Base-by-base conservation (phyloP, 2,888 invertebrate genomes). In the Lasius fuliginosus region DNA sequence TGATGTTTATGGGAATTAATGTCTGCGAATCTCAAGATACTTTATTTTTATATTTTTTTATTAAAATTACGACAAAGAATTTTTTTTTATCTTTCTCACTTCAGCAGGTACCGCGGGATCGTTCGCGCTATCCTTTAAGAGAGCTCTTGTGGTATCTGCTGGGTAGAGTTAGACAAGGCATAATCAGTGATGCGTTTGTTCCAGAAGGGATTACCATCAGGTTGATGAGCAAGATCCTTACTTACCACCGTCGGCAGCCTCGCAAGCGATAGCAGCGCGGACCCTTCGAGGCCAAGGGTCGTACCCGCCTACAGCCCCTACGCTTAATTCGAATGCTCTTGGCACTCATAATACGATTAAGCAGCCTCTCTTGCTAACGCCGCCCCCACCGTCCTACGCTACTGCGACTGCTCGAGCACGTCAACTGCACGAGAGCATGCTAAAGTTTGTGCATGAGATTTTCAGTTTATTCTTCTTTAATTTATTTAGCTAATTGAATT, bases 151-250 rank as follows among this genome's bases (percentile, higher is more conserved):
- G n/a, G 15, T 74, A 33, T 15, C 3, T 2, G 11, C 23, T 46
- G 58, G n/a, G 6, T n/a, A 53, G 8, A 65, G n/a, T 76, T 40
- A 58, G 58, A 33, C 49, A 27, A 60, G 4, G n/a, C 58, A 65
- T 83, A 75, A 85, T 77, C 58, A 65, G 83, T 58, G 74, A 27
- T 49, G 60, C 64, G 60, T 89, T 90, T 88, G 92, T 95, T 96
- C 30, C 95, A 97, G 97, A 95, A 97, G 97, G 90, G 97, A 97
- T 94, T 98, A 97, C 92, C 97, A 97, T 85, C 98, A 98, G 94
- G 97, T 97, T 90, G 98, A 98, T 95, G 98, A 98, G 94, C 97
- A 98, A 86, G 98, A 97, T 89, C 97, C 97, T 85, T 97, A 97
- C 95, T 96, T 98, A 91, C 97, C 97, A 73, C 95, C 96, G 89